Evolutionary conservation across 1,140 invertebrate genomes (phyloP).

Genomic region (Ceratina australensis): DNA sequence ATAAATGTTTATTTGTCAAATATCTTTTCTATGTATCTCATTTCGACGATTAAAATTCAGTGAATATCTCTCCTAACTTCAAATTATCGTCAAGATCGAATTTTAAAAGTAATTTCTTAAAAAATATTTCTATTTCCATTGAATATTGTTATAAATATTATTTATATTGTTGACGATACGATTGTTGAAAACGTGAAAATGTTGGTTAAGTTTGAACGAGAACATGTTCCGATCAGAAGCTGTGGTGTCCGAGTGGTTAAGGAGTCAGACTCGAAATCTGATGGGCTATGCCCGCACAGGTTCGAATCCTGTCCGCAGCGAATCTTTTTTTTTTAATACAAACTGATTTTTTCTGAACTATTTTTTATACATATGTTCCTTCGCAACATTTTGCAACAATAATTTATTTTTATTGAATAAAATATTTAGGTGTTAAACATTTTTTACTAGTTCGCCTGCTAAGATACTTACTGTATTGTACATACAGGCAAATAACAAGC

Average conservation of each 20-base stretch:
- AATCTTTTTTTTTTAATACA: constrained; percentile 70
- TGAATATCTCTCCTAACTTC: no score
- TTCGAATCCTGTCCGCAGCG: constrained; percentile 91
- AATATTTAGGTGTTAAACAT: background rate
- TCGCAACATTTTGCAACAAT: background rate
- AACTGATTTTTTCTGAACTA: background rate
- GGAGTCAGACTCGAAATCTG: constrained; percentile 91
- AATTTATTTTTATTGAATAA: constrained; percentile 4
- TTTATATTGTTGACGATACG: background rate
- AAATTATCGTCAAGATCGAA: no score
- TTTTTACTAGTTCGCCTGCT: no score
- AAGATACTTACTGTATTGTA: no score
- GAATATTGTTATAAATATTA: background rate
- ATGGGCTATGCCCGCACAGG: constrained; percentile 89
- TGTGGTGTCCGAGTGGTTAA: constrained; percentile 87
- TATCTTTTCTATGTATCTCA: no score
- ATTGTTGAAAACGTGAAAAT: background rate
- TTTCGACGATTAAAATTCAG: no score
- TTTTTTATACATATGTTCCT: background rate
- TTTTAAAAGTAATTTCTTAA: no score
- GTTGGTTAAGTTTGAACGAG: fast-evolving
- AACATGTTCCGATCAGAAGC: constrained; percentile 57
- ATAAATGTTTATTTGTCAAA: no score
- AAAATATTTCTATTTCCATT: no score
- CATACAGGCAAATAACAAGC: no score